Conservation (phyloP, 2,797 vertebrate genomes). For the Cetoscarus ocellatus region DNA sequence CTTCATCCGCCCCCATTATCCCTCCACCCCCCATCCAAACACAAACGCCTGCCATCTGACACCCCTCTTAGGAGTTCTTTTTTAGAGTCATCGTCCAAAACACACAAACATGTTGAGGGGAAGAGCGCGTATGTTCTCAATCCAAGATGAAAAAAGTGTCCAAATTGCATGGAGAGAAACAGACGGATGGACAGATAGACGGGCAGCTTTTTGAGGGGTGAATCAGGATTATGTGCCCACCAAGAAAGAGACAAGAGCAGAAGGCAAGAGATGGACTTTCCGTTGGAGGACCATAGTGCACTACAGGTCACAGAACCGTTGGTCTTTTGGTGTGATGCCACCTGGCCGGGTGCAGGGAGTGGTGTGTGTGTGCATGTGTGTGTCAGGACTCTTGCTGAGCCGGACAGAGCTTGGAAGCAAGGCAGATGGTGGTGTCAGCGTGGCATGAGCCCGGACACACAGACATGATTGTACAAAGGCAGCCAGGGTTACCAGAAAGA, state of each 20-base stretch:
- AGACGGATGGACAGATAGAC: slow-evolving; percentile 47
- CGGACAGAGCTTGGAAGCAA: slow-evolving; percentile 68
- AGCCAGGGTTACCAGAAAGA: slow-evolving; percentile 35
- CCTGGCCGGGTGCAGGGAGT: slow-evolving; percentile 66
- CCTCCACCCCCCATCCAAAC: slow-evolving; percentile 53
- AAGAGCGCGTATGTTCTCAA: slow-evolving; percentile 52
- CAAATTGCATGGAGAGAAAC: slow-evolving; percentile 51
- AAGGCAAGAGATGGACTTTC: slow-evolving; percentile 42
- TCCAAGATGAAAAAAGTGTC: slow-evolving; percentile 54
- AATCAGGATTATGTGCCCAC: slow-evolving; percentile 43
- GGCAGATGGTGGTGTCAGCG: slow-evolving; percentile 80
- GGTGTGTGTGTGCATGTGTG: slow-evolving; percentile 36
- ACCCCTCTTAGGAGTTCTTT: slow-evolving; percentile 71
- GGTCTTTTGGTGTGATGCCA: slow-evolving; percentile 69
- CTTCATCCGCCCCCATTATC: slow-evolving; percentile 61
- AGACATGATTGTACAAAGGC: slow-evolving; percentile 61
- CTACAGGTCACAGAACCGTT: slow-evolving; percentile 53
- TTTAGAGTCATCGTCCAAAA: slow-evolving; percentile 60
- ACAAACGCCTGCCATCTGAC: slow-evolving; percentile 81
- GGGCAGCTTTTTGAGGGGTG: slow-evolving; percentile 33
- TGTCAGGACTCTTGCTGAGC: slow-evolving; percentile 59
- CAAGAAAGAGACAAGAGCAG: slow-evolving; percentile 30
- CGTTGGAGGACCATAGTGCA: slow-evolving; percentile 36
- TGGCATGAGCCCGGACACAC: slow-evolving; percentile 60
- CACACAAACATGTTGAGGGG: slow-evolving; percentile 34